Evolutionary conservation across 2,113 vertebrate genomes (phyloP).

Genomic region (Oceanites oceanicus): DNA sequence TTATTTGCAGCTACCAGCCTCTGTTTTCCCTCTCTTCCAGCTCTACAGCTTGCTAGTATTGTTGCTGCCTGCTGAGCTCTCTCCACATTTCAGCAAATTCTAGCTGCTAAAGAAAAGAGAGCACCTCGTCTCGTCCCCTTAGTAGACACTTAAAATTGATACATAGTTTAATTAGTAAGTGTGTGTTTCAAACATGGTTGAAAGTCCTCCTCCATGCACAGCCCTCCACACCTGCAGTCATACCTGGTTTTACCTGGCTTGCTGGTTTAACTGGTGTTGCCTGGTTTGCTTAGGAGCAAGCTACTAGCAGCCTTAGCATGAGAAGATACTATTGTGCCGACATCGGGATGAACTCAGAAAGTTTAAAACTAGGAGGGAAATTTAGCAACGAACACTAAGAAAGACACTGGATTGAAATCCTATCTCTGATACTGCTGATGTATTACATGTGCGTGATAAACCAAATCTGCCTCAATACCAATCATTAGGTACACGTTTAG

Average conservation of each 20-base stretch:
- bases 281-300: neutral
- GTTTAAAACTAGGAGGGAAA: neutral
- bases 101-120: neutral
- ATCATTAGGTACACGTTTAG: neutral
- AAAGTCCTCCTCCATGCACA: neutral
- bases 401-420: neutral
- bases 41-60: neutral
- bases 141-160: neutral
- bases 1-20: neutral
- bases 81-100: neutral
- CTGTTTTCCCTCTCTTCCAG: neutral
- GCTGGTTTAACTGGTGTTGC: neutral
- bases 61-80: neutral
- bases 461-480: neutral
- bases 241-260: neutral
- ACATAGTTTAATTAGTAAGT: neutral
- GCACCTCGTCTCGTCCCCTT: neutral
- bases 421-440: neutral
- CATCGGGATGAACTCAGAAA: accelerated
- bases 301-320: neutral
- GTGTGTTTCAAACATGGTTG: neutral
- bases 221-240: neutral
- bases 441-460: neutral
- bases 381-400: neutral
- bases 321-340: neutral